These are phyloP conservation scores for Elmis aenea DNA, from an alignment of 2,888 invertebrate species.

Conservation along the genomic window DNA sequence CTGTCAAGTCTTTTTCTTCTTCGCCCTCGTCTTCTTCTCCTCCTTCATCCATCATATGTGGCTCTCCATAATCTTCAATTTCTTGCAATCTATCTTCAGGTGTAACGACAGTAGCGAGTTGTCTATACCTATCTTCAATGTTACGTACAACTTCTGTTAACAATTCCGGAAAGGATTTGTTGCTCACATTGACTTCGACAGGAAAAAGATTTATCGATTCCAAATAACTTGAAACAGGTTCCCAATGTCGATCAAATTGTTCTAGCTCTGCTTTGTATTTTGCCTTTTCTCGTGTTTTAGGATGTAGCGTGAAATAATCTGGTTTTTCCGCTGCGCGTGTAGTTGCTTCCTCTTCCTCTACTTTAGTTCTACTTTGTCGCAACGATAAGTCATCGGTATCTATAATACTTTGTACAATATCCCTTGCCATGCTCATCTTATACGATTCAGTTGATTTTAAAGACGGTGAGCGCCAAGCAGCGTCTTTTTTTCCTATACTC, in stretches of 20 bases:
- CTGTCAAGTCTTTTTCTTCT: conserved; percentile 15
- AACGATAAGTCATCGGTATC: neutral
- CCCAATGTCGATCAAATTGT: conserved; percentile 25
- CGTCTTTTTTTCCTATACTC: conserved; percentile 29
- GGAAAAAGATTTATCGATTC: conserved; percentile 22
- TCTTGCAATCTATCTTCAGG: conserved; percentile 50
- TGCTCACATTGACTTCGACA: conserved; percentile 31
- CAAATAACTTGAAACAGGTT: conserved; percentile 29
- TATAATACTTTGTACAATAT: conserved; percentile 24
- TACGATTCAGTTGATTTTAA: conserved; percentile 19
- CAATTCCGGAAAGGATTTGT: conserved; percentile 32
- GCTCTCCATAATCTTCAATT: conserved; percentile 45
- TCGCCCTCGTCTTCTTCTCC: conserved; percentile 36
- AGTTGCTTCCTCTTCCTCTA: conserved; percentile 5
- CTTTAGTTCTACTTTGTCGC: conserved; percentile 5
- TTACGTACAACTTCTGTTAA: conserved; percentile 33
- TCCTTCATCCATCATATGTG: conserved; percentile 43
- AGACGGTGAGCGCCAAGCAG: conserved; percentile 32
- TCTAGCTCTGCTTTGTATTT: conserved; percentile 7
- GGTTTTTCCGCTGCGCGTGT: too few species aligned
- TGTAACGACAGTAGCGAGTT: conserved; percentile 45
- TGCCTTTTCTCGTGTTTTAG: conserved; percentile 2
- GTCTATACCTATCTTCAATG: conserved; percentile 41
- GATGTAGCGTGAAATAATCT: conserved; percentile 12
- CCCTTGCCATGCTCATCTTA: conserved; percentile 16